Conservation (phyloP, 1,140 invertebrate species). For the Drosophila repletoides region DNA sequence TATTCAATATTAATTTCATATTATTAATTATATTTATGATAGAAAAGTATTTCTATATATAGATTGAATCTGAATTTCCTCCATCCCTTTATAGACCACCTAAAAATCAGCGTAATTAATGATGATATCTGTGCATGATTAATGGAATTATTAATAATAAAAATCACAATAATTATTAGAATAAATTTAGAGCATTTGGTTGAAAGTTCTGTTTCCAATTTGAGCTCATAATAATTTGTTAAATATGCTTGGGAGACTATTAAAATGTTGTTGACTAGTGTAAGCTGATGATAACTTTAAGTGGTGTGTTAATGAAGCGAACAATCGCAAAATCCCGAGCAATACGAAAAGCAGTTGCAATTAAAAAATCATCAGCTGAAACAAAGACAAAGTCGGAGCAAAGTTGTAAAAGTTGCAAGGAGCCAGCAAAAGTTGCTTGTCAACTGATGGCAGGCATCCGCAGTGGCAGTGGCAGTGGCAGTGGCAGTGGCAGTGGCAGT, state of each 20-base stretch:
- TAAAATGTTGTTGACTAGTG: constrained; percentile 35
- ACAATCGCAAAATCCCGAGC: constrained; percentile 31
- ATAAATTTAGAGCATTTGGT: too few relatives aligned
- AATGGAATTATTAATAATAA: too few relatives aligned
- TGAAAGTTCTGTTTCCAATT: too few relatives aligned
- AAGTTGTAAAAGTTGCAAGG: constrained; percentile 58
- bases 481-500: not conserved
- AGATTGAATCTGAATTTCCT: too few relatives aligned
- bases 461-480: not conserved
- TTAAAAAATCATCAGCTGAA: constrained; percentile 76
- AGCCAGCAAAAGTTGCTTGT: constrained; percentile 23
- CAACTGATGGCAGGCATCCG: constrained; percentile 31
- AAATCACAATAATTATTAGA: too few relatives aligned
- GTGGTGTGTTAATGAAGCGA: constrained; percentile 56
- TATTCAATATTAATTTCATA: too few relatives aligned
- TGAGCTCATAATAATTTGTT: too few relatives aligned
- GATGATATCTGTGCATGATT: too few relatives aligned
- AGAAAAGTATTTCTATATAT: not conserved
- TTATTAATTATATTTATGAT: not conserved
- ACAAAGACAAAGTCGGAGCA: constrained; percentile 26
- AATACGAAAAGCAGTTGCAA: constrained; percentile 51
- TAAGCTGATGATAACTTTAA: constrained; percentile 30
- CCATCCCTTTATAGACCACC: too few relatives aligned
- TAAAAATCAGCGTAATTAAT: too few relatives aligned
- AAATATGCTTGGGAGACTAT: too few relatives aligned